phyloP scores from a whole-genome alignment of 2,888 invertebrate genomes.

The Operophtera brumata region DNA sequence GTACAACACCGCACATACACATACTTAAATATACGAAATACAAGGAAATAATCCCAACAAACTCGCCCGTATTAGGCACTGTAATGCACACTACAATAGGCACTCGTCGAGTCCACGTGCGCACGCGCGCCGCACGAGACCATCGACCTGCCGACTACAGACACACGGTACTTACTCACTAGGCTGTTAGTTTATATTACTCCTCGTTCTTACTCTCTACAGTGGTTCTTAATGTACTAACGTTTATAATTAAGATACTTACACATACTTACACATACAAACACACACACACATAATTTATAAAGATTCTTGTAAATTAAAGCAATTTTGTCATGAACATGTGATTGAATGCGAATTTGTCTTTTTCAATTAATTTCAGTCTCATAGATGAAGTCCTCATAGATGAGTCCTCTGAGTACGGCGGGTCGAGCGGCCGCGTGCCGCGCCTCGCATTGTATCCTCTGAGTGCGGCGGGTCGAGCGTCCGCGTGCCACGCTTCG shows the following conservation, averaged over 20 bases:
- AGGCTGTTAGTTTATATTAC: not conserved
- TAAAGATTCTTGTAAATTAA: constrained; percentile 10
- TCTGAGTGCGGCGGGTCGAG: no score
- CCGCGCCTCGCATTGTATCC: no score
- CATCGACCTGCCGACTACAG: no score
- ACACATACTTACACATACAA: no score
- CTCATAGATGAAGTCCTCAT: constrained; percentile 2
- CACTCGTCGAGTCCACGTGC: no score
- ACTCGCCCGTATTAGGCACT: no score
- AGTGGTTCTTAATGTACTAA: no score
- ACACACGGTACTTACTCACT: constrained; percentile 18
- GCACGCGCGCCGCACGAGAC: not conserved
- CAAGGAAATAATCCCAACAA: no score
- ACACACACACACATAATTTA: constrained; percentile 6
- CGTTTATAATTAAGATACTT: not conserved
- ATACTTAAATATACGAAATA: no score
- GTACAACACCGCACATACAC: no score
- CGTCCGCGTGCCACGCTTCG: no score
- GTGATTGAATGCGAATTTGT: constrained; percentile 11
- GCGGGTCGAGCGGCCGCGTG: not conserved
- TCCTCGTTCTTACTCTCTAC: not conserved
- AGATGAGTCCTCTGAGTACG: constrained; percentile 6
- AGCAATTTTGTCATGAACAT: constrained; percentile 15
- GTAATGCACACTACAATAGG: no score
- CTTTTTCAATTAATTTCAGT: constrained; percentile 15